Base-by-base conservation (phyloP, 2,797 vertebrate species). In the Crocodylus rhombifer region DNA sequence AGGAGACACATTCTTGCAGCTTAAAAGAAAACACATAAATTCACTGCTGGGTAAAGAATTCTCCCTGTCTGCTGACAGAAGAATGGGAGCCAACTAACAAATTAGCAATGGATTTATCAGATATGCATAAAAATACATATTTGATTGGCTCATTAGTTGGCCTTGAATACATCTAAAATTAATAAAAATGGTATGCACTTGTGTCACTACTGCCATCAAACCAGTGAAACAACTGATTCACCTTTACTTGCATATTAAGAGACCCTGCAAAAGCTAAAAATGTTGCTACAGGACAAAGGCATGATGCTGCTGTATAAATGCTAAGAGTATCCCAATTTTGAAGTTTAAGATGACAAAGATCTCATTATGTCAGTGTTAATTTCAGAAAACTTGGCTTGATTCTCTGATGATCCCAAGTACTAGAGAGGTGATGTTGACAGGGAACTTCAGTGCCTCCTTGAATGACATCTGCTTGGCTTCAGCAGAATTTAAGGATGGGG, bases 1-100 rank as follows among this genome's bases (percentile, higher is more conserved):
- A 69, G 11, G 10, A 71, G 17, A 58, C 0, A 0, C 21, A 26
- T 21, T n/a, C 36, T 25, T 23, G 6, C 4, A 2, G 33, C 0
- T 63, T 88, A 28, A 51, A 36, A 36, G 33, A 18, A 36, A 18
- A 12, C 21, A 25, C 33, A 12, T 12, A 71, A 42, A 21, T 23
- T 23, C 36, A 42, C 33, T 71, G 69, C 69, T 25, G 25, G 36
- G 69, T 30, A 71, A 33, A 36, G 69, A 51, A 51, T 51, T 51
- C 42, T 51, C 42, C 33, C 14, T 14, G 4, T 23, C 36, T 23
- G 5, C 21, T 33, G 36, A 71, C 21, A 36, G 36, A 13, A 14
- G 33, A 71, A 42, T 14, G 33, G 21, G 21, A 23, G 42, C 6
- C 11, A 23, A 42, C 20, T 36, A 42, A 36, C 33, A 71, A 42